Percentiles rank a stretch among this genome's conserved stretches.
phyloP scores from a whole-genome alignment of 2,113 vertebrate genomes.

The Scolopax mira region DNA sequence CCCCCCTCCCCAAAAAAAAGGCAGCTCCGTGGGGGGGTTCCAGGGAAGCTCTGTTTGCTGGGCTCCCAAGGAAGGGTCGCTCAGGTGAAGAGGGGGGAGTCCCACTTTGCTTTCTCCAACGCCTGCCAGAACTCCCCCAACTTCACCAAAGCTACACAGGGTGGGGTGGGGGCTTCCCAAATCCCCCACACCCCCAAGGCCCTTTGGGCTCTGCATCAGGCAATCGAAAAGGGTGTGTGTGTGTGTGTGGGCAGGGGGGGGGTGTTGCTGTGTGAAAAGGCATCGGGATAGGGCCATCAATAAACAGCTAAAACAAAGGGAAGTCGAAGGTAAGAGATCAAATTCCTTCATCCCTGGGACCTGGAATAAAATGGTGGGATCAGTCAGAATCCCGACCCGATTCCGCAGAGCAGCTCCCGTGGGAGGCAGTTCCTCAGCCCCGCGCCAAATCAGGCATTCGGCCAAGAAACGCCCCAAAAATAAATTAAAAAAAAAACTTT shows the following conservation, averaged over 20 bases:
- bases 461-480: background rate
- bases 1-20: background rate
- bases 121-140: background rate
- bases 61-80: background rate
- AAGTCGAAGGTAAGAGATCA: background rate
- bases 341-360: background rate
- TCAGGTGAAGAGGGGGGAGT: background rate
- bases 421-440: background rate
- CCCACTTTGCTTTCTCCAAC: background rate
- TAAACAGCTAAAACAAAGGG: slow-evolving; percentile 56
- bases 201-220: background rate
- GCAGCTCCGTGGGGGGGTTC: background rate
- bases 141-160: background rate
- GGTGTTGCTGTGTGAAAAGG: background rate
- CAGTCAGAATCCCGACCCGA: background rate
- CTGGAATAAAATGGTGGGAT: background rate
- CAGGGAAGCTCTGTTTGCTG: background rate
- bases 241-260: background rate
- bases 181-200: background rate
- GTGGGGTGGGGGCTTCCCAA: background rate
- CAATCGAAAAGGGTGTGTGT: background rate
- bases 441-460: background rate
- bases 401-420: background rate
- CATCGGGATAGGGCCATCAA: background rate
- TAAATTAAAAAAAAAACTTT: background rate